Percentiles rank a stretch among this genome's conserved stretches.
Evolutionary conservation across 1,140 invertebrate species (phyloP).

Genomic region (Drosophila equinoxialis): DNA sequence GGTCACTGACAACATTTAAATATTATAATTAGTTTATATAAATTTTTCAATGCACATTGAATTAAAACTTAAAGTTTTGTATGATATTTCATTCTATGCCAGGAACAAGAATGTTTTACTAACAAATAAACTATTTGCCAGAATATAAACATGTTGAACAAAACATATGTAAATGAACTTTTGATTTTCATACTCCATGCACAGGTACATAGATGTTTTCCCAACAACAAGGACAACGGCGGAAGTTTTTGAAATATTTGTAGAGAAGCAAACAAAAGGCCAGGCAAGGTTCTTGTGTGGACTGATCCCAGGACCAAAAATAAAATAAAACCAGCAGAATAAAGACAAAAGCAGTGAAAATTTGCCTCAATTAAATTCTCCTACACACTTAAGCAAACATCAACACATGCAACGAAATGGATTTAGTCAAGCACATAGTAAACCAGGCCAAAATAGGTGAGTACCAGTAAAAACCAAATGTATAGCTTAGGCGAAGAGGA

Average conservation of each 20-base stretch:
- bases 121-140: conserved; percentile 22
- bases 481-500: conserved; percentile 18
- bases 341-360: not conserved
- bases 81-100: conserved; percentile 1
- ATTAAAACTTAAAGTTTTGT: not conserved
- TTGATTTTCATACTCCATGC: conserved; percentile 37
- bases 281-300: conserved; percentile 4
- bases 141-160: conserved; percentile 34
- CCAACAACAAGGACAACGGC: conserved; percentile 29
- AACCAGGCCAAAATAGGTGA: conserved; percentile 10
- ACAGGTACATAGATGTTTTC: conserved; percentile 40
- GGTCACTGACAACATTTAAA: not conserved
- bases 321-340: not conserved
- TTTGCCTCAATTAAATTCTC: conserved; percentile 1
- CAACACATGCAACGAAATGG: conserved; percentile 6
- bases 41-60: not conserved
- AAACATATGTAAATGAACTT: conserved; percentile 51
- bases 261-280: conserved; percentile 2
- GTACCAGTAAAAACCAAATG: conserved; percentile 3
- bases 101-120: not conserved
- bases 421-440: conserved; percentile 5
- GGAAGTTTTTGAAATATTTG: conserved; percentile 30
- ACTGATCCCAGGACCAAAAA: not conserved
- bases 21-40: not conserved
- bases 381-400: not conserved